Base-by-base conservation (phyloP, 2,113 vertebrate species). In the Ammodytes dubius region DNA sequence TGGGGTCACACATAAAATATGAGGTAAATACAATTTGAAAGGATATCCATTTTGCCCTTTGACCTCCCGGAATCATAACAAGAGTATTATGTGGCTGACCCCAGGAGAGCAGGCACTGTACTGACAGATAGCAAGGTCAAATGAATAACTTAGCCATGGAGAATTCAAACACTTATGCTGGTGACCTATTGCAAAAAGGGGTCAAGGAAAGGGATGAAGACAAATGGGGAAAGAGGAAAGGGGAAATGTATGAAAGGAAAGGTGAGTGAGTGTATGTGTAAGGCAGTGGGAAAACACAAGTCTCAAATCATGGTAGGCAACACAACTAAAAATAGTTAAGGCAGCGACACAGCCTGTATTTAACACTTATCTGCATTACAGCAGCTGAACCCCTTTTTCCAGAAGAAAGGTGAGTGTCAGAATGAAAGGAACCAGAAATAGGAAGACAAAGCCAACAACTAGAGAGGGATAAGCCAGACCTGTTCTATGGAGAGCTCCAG, bases 401-500 rank as follows among this genome's bases (percentile, higher is more conserved):
- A 50, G 70, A 71, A 74, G 37, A 74, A 71, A 77, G 57, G 49
- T 65, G n/a, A 50, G 45, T 10, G 67, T 69, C 65, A 42, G 19
- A 37, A 39, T 19, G 10, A 69, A 50, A 6, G 7, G 37, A 49
- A 45, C 52, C 37, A 74, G 66, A n/a, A 60, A 58, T 35, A 54
- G 40, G 11, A 40, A 76, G 46, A 74, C 42, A 75, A 68, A 70
- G 63, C 5, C 45, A 69, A 39, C 19, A 45, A 10, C 71, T 14
- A 56, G 57, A n/a, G 14, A 46, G 59, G n/a, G 27, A 67, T 52
- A 65, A 53, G 59, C 19, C 39, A 27, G 85, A 96, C 96, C 94
- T 95, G 77, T 68, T 97, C 93, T 35, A 94, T 93, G 42, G 92
- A 92, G 85, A 96, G 87, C 94, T 5, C 87, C 92, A 12, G 95